Base-by-base conservation (phyloP, 2,113 vertebrate genomes). In the Lepus europaeus region DNA sequence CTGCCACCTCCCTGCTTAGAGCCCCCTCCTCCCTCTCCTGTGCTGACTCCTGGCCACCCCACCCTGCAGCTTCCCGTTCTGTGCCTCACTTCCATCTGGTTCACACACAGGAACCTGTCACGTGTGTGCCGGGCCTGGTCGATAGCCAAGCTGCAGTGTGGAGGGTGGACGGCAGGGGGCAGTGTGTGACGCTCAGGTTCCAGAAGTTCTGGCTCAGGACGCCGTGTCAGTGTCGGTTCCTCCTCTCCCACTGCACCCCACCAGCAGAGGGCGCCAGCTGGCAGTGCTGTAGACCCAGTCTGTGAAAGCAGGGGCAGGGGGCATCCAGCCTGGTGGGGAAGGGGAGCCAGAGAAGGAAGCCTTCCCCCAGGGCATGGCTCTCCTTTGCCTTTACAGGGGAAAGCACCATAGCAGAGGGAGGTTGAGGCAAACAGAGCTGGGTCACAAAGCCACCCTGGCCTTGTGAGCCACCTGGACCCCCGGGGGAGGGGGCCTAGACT, bases 21-120 rank as follows among this genome's bases (percentile, higher is more conserved):
- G 45, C 45, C 45, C 45, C 45, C 6, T 22, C n/a, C 36, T 7
- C 16, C 25, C 39, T 2, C 36, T 74, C 6, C 36, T 63, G 4
- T 1, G 69, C 3, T 3, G 49, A 56, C 20, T 7, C 53, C 29
- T 0, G 45, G 45, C 45, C 1, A 7, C 0, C 10, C 19, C n/a
- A 25, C 66, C 5, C 19, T 86, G 73, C 8, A 39, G 5, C 17
- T 33, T 13, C 45, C 66, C 1, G 0, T 27, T 19, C 33, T 19
- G 31, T 10, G 20, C 25, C n/a, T 39, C 36, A 29, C 25, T 51
- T 31, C 16, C 27, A 12, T 31, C 23, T 10, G 22, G 20, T 16
- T 33, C 56, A 45, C 12, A 5, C 20, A 73, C 84, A 87, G 10
- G 23, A 16, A 10, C 36, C 61, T 16, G 11, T 29, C 27, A 5